Evolutionary conservation across 1,140 invertebrate species (phyloP).

Genomic region (Bombyx mori): DNA sequence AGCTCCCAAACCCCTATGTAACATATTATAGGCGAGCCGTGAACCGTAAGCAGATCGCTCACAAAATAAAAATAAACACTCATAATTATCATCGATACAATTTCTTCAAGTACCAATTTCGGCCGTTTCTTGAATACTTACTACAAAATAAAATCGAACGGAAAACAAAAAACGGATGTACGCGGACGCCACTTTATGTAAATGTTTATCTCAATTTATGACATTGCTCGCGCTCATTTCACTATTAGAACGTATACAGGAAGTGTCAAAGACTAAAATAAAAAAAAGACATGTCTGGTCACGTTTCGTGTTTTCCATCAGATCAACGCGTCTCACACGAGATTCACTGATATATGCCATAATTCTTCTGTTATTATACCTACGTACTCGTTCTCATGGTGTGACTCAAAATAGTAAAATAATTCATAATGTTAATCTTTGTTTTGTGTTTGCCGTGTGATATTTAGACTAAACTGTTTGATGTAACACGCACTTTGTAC

Average conservation of each 20-base stretch:
- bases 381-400: neutral
- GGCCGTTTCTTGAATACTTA: neutral
- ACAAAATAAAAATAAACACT: no score
- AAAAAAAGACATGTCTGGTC: conserved; percentile 1
- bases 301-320: conserved; percentile 8
- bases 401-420: neutral
- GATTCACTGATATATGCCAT: neutral
- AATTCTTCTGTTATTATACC: neutral
- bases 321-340: conserved; percentile 4
- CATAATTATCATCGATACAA: no score
- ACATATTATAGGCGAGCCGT: no score
- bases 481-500: no score
- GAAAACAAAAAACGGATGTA: conserved; percentile 1
- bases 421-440: neutral
- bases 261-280: conserved; percentile 9
- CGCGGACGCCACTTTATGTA: no score
- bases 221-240: no score
- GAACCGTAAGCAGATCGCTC: no score
- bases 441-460: neutral
- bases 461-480: neutral
- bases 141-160: neutral
- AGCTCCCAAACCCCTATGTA: no score
- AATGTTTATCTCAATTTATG: no score
- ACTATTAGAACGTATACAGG: conserved; percentile 6
- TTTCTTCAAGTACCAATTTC: no score